Evolutionary conservation across 2,797 vertebrate genomes (phyloP), one percentile per base, ranked within the genome.

Genomic region (Falco columbarius): DNA sequence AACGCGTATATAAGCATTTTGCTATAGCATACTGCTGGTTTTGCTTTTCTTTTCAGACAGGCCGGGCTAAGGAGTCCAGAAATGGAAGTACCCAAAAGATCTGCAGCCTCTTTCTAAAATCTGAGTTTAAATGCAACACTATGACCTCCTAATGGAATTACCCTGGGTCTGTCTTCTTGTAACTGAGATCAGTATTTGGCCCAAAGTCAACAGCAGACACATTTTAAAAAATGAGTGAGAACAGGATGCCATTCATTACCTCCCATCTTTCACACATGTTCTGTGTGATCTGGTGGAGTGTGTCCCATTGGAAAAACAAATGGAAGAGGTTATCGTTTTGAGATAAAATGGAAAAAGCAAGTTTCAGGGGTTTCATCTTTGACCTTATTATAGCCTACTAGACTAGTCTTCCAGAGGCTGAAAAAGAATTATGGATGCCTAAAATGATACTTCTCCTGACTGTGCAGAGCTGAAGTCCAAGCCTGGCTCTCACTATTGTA

Each of bases 171-270:
- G 75, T 81, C 51, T 54, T 86, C 70, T 90, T 82, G 44, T 58
- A 82, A 82, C 40, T 85, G 51, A 93, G 30, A 89, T 88, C 34
- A 86, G 58, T 46, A 16, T 79, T 91, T 94, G 88, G 94, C 74
- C 85, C 34, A 26, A 86, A 95, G 91, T 90, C 80, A 95, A 82
- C 0, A 82, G 67, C 74, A 84, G 82, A 84, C 71, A 76, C 47
- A 67, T 94, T 97, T 92, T 94, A 86, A 44, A 94, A 95, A 87
- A 36, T 55, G 52, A 95, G 56, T 38, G 58, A 89, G 86, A 96
- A 93, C 56, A 94, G 76, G 71, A 94, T 93, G 74, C 34, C 81
- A 47, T 96, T 93, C 73, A 82, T 96, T 95, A 93, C 52, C 70
- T 93, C 40, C 49, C 59, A 87, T 94, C 67, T 93, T 90, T 93